Conservation (phyloP, 2,797 vertebrate species). For the Tangara arthus region DNA sequence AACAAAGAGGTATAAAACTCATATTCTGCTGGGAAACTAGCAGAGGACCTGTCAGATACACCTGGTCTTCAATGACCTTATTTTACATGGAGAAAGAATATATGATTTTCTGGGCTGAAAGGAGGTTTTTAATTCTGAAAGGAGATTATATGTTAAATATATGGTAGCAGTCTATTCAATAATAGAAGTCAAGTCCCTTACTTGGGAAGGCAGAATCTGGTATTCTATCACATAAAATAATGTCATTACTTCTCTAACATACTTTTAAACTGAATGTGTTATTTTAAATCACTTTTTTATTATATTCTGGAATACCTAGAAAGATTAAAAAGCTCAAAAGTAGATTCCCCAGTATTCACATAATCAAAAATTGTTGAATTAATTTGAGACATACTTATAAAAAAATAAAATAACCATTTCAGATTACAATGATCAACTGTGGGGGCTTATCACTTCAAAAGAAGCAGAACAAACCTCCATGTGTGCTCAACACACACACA, state of each 20-base stretch:
- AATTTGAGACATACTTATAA: neutral
- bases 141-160: slow-evolving; percentile 48
- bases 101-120: slow-evolving; percentile 33
- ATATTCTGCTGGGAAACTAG: neutral
- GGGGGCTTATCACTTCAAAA: neutral
- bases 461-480: neutral
- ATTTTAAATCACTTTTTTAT: slow-evolving; percentile 25
- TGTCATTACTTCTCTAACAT: slow-evolving; percentile 13
- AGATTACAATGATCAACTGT: neutral
- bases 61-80: neutral
- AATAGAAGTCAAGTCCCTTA: slow-evolving; percentile 7
- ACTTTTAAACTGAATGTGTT: neutral
- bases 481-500: neutral
- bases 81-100: slow-evolving; percentile 22
- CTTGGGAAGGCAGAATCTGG: neutral
- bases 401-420: neutral
- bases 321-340: neutral
- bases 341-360: neutral
- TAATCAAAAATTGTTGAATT: slow-evolving; percentile 2
- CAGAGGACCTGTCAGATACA: neutral
- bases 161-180: slow-evolving; percentile 14
- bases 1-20: neutral
- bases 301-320: neutral
- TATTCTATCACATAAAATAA: slow-evolving; percentile 35
- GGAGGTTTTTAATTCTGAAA: slow-evolving; percentile 21